phyloP scores from a whole-genome alignment of 1,140 invertebrate species.

The Trissolcus basalis region DNA sequence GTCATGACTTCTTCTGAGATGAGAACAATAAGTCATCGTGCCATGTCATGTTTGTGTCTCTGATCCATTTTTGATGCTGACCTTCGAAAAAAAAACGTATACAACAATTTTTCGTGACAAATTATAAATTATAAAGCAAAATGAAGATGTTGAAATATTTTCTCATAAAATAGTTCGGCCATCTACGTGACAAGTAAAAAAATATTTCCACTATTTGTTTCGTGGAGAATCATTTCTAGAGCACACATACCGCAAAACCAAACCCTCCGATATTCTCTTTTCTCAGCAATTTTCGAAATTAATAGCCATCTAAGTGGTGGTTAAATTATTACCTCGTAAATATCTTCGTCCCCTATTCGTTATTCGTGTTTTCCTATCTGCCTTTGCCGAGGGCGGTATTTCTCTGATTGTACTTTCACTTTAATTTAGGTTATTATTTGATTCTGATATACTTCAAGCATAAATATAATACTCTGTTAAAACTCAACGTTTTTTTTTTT shows the following conservation, averaged over 20 bases:
- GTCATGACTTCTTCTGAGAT: constrained; percentile 58
- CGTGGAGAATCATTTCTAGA: constrained; percentile 38
- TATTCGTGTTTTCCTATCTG: constrained; percentile 53
- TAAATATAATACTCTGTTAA: no score
- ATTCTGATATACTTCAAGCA: neutral
- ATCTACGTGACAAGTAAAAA: no score
- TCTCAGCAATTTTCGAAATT: constrained; percentile 64
- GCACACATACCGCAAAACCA: constrained; percentile 17
- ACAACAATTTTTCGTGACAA: no score
- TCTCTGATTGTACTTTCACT: constrained; percentile 48
- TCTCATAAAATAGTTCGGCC: no score
- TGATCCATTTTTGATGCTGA: no score
- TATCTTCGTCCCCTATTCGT: constrained; percentile 57
- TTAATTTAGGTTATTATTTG: constrained; percentile 38
- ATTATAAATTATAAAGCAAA: no score
- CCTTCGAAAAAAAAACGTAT: no score
- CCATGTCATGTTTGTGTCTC: neutral
- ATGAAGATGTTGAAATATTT: neutral
- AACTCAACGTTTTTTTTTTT: no score
- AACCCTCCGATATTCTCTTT: constrained; percentile 56
- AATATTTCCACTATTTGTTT: constrained; percentile 2
- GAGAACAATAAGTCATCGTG: constrained; percentile 43
- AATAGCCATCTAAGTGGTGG: constrained; percentile 62
- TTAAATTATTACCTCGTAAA: constrained; percentile 65
- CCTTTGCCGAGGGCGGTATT: constrained; percentile 48